These are phyloP conservation scores for Lasius fuliginosus DNA, from an alignment of 2,888 invertebrate species.

Conservation along the genomic window DNA sequence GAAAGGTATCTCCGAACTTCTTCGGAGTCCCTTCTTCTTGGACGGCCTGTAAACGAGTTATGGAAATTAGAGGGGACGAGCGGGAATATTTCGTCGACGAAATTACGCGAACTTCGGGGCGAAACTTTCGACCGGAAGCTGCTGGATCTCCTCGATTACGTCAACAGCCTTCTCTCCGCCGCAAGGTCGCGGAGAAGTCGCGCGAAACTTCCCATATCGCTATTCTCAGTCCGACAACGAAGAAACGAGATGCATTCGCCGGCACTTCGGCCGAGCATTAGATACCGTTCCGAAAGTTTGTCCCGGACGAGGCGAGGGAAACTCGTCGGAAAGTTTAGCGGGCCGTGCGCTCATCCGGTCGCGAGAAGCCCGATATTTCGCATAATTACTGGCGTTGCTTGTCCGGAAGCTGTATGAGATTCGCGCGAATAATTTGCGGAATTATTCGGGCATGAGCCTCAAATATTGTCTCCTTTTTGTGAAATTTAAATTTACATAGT, in stretches of 20 bases:
- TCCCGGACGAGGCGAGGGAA: neutral
- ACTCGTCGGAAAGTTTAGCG: constrained; percentile 29
- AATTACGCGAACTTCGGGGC: constrained; percentile 67
- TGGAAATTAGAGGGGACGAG: constrained; percentile 73
- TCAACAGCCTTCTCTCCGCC: constrained; percentile 35
- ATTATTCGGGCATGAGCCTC: constrained; percentile 3
- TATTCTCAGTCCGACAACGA: constrained; percentile 8
- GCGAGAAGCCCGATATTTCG: constrained; percentile 37
- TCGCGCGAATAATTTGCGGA: constrained; percentile 8
- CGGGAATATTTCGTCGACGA: constrained; percentile 66
- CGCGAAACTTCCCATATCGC: constrained; percentile 27
- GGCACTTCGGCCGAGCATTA: constrained; percentile 26
- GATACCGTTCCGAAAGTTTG: constrained; percentile 21
- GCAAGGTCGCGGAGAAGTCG: constrained; percentile 21
- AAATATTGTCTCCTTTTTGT: neutral
- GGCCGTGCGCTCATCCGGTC: neutral
- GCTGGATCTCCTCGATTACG: constrained; percentile 34
- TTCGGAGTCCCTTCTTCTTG: constrained; percentile 55
- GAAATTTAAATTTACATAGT: constrained; percentile 11
- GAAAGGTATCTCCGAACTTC: constrained; percentile 45
- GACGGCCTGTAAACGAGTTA: constrained; percentile 70
- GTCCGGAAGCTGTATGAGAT: constrained; percentile 18
- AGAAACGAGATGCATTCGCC: constrained; percentile 27
- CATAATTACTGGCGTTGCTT: constrained; percentile 31
- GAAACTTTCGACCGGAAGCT: constrained; percentile 57